Evolutionary conservation across 2,797 vertebrate species (phyloP), one percentile per base, ranked within the genome.

Genomic region (Sebastes melanostomus): DNA sequence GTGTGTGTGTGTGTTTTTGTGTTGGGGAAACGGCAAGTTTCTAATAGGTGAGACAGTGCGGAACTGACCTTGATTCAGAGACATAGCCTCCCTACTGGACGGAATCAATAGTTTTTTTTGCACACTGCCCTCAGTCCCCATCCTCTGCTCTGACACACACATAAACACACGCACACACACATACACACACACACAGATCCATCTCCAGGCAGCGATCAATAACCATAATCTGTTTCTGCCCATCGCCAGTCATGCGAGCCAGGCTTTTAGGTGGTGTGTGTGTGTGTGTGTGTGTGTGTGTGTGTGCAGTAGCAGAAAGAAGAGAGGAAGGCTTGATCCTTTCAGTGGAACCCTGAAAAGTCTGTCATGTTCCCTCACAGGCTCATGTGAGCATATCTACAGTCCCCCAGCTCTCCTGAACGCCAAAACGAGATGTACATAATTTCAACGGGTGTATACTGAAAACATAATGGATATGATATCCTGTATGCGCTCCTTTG

Each of bases 171-270:
- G 86, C 84, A 81, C 84, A 94, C 88, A 62, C 96, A 92, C 85
- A 86, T 80, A 81, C 88, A 94, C 87, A 34, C 34, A 36, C 96
- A 92, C 85, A 85, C 95, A 60, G 96, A 96, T 94, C 94, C 95
- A 96, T 97, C 96, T 96, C 94, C 93, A 92, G 96, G 96, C 96
- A 92, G 94, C 94, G 85, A 97, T 99, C 97, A 92, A 98, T 99
- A 96, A 94, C 96, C 96, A 96, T 99, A 97, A 98, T 98, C 97
- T 97, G 96, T 95, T 94, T 95, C 95, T 96, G 96, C 95, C 96
- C 95, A 94, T 95, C 95, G 95, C 96, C 96, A 96, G 97, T 97
- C 97, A 97, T 96, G 97, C 95, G 86, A 97, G 95, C 93, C 90
- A 95, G 95, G 96, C 94, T 95, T 94, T 93, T 93, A 92, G 88